These are phyloP conservation scores for Hippocampus zosterae DNA, from an alignment of 2,113 vertebrate genomes.

Conservation along the genomic window DNA sequence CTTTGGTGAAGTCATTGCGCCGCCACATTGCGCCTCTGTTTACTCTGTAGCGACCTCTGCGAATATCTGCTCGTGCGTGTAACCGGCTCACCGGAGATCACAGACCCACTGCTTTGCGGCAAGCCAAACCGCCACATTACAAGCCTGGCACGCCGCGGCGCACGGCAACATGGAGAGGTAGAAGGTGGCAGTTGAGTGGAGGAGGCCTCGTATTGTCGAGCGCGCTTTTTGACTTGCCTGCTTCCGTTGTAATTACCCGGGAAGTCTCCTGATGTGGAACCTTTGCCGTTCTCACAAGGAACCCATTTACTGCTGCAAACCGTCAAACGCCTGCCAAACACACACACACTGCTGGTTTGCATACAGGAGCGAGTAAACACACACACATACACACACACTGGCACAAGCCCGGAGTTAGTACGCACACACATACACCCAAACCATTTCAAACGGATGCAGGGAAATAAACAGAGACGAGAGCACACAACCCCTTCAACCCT, in stretches of 20 bases:
- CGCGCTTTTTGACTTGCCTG: constrained; percentile 40
- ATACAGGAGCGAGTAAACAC: constrained; percentile 15
- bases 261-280: constrained; percentile 68
- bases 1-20: constrained; percentile 41
- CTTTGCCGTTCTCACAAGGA: constrained; percentile 70
- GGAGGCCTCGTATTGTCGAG: constrained; percentile 24
- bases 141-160: constrained; percentile 38
- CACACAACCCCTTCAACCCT: constrained; percentile 72
- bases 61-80: constrained; percentile 38
- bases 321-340: constrained; percentile 63
- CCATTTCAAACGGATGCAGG: constrained; percentile 74
- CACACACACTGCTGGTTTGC: constrained; percentile 21
- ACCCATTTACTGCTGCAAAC: constrained; percentile 69
- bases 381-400: constrained; percentile 28
- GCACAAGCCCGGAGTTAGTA: constrained; percentile 25
- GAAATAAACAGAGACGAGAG: constrained; percentile 78
- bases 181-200: background rate
- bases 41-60: constrained; percentile 40
- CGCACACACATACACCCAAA: constrained; percentile 45
- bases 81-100: constrained; percentile 56
- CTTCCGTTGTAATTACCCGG: constrained; percentile 64
- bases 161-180: constrained; percentile 30
- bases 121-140: constrained; percentile 61
- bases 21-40: constrained; percentile 38
- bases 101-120: constrained; percentile 45